Percentiles rank a stretch among this genome's conserved stretches.
phyloP scores from a whole-genome alignment of 2,888 invertebrate genomes.

The Malachius bipustulatus region DNA sequence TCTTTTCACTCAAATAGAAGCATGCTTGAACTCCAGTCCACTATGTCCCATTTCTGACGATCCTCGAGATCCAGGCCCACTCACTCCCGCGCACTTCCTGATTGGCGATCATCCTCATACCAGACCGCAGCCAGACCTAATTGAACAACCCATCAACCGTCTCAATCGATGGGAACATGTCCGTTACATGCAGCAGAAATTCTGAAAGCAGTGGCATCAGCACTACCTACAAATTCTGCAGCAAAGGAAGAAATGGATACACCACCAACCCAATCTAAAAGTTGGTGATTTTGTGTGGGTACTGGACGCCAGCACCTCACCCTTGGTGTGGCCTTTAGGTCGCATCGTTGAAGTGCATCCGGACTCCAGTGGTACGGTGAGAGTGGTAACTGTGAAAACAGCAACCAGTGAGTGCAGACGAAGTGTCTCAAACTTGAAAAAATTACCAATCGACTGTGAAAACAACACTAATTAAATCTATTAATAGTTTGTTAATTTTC shows the following conservation, averaged over 20 bases:
- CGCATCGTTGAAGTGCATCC: not conserved
- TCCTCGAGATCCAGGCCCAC: not conserved
- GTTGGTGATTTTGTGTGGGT: not conserved
- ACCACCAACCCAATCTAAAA: not conserved
- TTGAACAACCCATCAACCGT: not conserved
- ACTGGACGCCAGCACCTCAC: not conserved
- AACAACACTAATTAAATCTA: too few species aligned
- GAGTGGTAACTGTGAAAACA: not conserved
- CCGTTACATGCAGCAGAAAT: not conserved
- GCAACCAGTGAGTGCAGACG: too few species aligned
- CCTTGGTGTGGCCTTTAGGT: not conserved
- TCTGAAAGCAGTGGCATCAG: not conserved
- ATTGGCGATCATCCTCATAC: not conserved
- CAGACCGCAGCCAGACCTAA: not conserved
- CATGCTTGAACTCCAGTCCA: not conserved
- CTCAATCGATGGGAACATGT: not conserved
- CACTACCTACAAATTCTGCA: slow-evolving; percentile 2
- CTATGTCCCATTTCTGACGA: not conserved
- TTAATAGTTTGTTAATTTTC: too few species aligned
- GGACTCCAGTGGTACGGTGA: not conserved
- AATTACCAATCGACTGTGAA: too few species aligned
- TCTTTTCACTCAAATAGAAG: not conserved
- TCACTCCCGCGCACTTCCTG: not conserved
- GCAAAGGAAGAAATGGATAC: slow-evolving; percentile 4
- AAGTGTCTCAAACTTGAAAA: too few species aligned